phyloP scores from a whole-genome alignment of 2,113 vertebrate genomes.

The Platysteira castanea region DNA sequence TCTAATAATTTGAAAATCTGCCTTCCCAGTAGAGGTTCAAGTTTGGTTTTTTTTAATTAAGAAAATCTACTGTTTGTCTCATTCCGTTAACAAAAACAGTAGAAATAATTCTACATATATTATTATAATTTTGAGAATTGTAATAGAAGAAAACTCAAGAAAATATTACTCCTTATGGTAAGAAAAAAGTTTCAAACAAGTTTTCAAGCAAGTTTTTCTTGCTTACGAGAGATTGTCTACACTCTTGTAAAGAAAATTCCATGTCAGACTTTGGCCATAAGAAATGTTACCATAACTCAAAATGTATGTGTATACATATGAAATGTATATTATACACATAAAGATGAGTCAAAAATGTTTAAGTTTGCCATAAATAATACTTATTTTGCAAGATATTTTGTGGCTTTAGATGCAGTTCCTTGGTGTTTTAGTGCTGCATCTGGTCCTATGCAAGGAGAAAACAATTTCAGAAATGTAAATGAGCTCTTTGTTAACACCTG shows the following conservation, averaged over 20 bases:
- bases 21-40: background rate
- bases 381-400: background rate
- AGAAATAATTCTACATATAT: background rate
- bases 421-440: background rate
- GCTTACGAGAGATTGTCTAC: background rate
- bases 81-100: background rate
- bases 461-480: conserved; percentile 42
- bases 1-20: background rate
- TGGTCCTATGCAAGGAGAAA: background rate
- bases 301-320: background rate
- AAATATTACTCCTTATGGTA: background rate
- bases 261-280: background rate
- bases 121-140: background rate
- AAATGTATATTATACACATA: background rate
- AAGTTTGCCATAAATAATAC: background rate
- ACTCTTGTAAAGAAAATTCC: background rate
- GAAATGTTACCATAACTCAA: background rate
- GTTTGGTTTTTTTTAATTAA: background rate
- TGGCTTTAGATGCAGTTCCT: background rate
- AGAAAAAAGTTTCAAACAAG: background rate
- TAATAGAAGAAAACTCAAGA: background rate
- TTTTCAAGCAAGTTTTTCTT: background rate
- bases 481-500: conserved; percentile 11
- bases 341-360: background rate
- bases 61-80: background rate